Evolutionary conservation across 2,888 invertebrate species (phyloP).

Genomic region (Lampropteryx suffumata): DNA sequence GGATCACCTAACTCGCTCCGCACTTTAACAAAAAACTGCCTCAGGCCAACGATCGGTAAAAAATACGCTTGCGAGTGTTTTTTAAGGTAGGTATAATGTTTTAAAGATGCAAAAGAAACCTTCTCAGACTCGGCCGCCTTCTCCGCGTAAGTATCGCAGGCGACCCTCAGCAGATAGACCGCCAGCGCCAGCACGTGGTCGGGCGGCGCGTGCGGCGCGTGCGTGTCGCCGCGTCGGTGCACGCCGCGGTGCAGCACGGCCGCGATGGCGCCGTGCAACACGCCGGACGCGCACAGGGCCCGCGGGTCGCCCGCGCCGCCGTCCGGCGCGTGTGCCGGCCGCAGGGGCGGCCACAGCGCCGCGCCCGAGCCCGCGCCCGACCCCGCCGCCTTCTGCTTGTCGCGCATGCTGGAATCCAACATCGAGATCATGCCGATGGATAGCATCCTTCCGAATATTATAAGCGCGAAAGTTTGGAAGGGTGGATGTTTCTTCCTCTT

Average conservation of each 20-base stretch:
- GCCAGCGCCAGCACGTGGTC: slow-evolving; percentile 95
- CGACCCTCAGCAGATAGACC: slow-evolving; percentile 93
- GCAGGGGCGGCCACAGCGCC: slow-evolving; percentile 73
- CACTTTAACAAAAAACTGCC: too few species aligned
- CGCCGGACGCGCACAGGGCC: slow-evolving; percentile 64
- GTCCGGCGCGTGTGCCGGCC: slow-evolving; percentile 47
- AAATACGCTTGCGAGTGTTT: too few species aligned
- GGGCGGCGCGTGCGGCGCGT: slow-evolving; percentile 77
- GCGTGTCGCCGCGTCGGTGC: slow-evolving; percentile 87
- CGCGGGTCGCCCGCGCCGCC: slow-evolving; percentile 66
- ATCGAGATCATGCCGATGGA: too few species aligned
- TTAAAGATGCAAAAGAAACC: background rate
- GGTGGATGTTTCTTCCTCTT: too few species aligned
- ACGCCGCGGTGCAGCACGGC: slow-evolving; percentile 93
- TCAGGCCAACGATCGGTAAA: too few species aligned
- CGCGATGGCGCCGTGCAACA: slow-evolving; percentile 85
- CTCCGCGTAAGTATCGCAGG: slow-evolving; percentile 81
- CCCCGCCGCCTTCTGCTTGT: slow-evolving; percentile 59
- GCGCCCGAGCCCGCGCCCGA: slow-evolving; percentile 30
- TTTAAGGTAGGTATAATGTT: too few species aligned
- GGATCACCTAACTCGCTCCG: too few species aligned
- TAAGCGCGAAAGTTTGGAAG: too few species aligned
- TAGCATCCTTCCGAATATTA: too few species aligned
- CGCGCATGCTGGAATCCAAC: slow-evolving; percentile 55
- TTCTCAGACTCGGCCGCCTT: slow-evolving; percentile 23